phyloP scores from a whole-genome alignment of 2,797 vertebrate genomes.

The Tolypeutes matacus region DNA sequence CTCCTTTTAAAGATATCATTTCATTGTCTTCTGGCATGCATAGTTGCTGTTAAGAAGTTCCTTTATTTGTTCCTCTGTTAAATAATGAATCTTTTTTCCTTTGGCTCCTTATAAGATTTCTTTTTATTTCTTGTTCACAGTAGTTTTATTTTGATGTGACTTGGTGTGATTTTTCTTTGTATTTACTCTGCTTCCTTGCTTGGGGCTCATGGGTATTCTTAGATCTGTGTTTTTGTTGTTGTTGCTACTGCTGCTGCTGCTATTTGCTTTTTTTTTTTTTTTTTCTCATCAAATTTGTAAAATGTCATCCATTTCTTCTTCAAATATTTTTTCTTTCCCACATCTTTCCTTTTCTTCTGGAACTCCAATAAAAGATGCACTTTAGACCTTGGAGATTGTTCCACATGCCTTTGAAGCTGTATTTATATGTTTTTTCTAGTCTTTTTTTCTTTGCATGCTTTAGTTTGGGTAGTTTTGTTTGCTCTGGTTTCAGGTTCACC shows the following conservation, averaged over 20 bases:
- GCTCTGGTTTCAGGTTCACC: background rate
- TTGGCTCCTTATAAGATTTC: background rate
- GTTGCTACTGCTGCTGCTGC: background rate
- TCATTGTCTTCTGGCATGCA: background rate
- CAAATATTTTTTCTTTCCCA: background rate
- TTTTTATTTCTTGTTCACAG: background rate
- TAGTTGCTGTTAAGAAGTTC: slow-evolving; percentile 21
- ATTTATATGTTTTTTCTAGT: background rate
- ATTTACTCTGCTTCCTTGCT: background rate
- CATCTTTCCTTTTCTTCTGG: slow-evolving; percentile 29
- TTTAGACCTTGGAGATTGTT: slow-evolving; percentile 1
- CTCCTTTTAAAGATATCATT: slow-evolving; percentile 7
- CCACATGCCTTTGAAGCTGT: background rate
- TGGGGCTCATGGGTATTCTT: background rate
- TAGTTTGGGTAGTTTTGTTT: slow-evolving; percentile 1
- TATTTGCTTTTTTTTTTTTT: background rate
- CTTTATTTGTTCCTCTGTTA: background rate
- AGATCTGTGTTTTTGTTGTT: background rate
- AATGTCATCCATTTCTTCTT: background rate
- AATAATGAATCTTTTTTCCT: background rate
- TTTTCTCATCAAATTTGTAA: background rate
- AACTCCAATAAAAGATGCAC: background rate
- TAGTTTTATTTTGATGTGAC: background rate
- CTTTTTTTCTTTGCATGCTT: background rate
- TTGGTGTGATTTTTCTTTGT: background rate